These are phyloP conservation scores for Caenorhabditis panamensis DNA, from an alignment of 2,888 invertebrate genomes.

Conservation along the genomic window DNA sequence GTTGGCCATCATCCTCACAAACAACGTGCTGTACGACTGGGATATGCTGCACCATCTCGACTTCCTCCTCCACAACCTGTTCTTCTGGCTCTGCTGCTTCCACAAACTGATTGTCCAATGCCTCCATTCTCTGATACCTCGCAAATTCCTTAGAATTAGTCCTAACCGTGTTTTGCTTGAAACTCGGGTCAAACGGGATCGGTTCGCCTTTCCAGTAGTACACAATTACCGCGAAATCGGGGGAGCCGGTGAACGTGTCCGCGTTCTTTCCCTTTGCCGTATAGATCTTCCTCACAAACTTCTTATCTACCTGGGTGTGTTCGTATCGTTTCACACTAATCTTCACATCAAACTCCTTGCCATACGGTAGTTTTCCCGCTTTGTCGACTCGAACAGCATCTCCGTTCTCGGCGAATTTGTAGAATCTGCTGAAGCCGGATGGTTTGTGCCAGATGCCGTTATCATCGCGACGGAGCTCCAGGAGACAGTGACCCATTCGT, in stretches of 20 bases:
- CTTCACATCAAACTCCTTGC: constrained; percentile 62
- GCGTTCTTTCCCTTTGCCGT: constrained; percentile 56
- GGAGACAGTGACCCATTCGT: constrained; percentile 39
- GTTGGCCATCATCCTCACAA: not conserved
- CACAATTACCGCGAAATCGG: constrained; percentile 63
- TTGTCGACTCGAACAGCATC: constrained; percentile 67
- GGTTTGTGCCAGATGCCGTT: constrained; percentile 73
- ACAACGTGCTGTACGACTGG: not conserved
- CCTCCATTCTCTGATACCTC: constrained; percentile 30
- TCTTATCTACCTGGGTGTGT: constrained; percentile 63
- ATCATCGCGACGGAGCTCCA: constrained; percentile 67
- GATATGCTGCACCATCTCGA: not conserved
- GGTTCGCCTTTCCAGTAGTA: constrained; percentile 74
- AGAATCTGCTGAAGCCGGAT: constrained; percentile 64
- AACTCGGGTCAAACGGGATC: constrained; percentile 41
- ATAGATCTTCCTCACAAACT: constrained; percentile 73
- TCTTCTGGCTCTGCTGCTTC: constrained; percentile 9
- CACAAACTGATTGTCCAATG: constrained; percentile 57
- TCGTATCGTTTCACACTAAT: constrained; percentile 68
- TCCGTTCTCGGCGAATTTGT: constrained; percentile 63
- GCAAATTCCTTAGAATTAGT: constrained; percentile 26
- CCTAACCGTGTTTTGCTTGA: constrained; percentile 40
- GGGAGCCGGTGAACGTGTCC: constrained; percentile 46
- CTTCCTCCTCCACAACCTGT: not conserved
- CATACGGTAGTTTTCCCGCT: constrained; percentile 47